Percentiles rank a stretch among this genome's conserved stretches.
Conservation (phyloP, 2,888 invertebrate species). For the Mesorhabditis belari region DNA sequence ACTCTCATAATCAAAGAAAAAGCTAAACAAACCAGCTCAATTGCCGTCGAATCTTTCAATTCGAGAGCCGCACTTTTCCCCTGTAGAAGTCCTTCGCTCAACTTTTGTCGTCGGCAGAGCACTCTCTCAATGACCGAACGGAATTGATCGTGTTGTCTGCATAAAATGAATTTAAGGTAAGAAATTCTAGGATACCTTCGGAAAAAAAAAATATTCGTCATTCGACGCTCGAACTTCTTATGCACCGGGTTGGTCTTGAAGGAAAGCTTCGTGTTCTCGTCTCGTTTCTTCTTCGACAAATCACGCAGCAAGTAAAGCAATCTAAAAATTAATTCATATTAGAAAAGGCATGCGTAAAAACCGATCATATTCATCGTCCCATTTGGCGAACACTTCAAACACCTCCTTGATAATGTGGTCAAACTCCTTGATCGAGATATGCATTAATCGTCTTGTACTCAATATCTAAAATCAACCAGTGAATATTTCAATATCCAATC, state of each 20-base stretch:
- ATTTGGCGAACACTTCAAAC: conserved; percentile 85
- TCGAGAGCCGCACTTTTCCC: conserved; percentile 10
- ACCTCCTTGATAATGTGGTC: conserved; percentile 75
- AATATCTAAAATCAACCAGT: conserved; percentile 31
- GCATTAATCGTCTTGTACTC: conserved; percentile 72
- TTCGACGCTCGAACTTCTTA: conserved; percentile 85
- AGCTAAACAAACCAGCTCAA: too few species aligned
- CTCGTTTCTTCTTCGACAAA: conserved; percentile 83
- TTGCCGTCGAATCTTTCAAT: conserved; percentile 18
- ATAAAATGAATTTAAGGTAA: too few species aligned
- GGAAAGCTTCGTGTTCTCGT: conserved; percentile 60
- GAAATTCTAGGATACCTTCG: too few species aligned
- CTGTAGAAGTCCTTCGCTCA: conserved; percentile 6
- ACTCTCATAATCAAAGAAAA: too few species aligned
- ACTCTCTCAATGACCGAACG: conserved; percentile 91
- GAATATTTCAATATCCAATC: not conserved
- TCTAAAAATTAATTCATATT: not conserved
- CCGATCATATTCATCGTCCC: conserved; percentile 99
- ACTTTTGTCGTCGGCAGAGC: conserved; percentile 25
- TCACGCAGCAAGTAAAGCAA: not conserved
- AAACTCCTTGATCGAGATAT: conserved; percentile 95
- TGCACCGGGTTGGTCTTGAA: conserved; percentile 98
- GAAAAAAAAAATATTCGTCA: conserved; percentile 89
- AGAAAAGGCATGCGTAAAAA: conserved; percentile 31
- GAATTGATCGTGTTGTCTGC: conserved; percentile 89